These are phyloP conservation scores for Phrynosoma blainvillii DNA, from an alignment of 2,113 vertebrate genomes.

Conservation along the genomic window DNA sequence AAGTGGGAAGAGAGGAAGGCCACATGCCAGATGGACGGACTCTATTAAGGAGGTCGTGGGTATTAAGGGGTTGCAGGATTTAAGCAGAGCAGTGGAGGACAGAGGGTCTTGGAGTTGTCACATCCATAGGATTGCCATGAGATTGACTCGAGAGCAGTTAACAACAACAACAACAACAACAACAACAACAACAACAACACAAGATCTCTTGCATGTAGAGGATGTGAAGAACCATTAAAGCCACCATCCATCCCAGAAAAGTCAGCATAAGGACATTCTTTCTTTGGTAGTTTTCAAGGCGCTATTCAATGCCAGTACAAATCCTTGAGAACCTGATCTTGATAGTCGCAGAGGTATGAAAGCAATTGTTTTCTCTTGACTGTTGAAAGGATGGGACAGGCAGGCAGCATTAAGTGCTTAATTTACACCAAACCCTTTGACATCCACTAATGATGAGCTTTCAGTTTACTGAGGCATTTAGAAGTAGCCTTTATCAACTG, in stretches of 20 bases:
- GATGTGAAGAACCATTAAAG: neutral
- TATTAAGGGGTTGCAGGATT: too few relatives aligned
- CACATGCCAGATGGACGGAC: too few relatives aligned
- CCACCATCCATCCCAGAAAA: neutral
- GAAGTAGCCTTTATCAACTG: conserved; percentile 19
- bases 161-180: too few relatives aligned
- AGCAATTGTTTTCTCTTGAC: neutral
- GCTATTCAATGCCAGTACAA: neutral
- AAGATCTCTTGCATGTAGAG: neutral
- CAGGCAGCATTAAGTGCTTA: neutral
- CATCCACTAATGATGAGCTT: conserved; percentile 11
- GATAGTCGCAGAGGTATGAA: neutral
- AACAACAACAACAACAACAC: too few relatives aligned
- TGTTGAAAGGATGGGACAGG: neutral
- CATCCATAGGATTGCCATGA: too few relatives aligned
- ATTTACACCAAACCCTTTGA: conserved; percentile 2
- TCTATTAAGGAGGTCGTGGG: too few relatives aligned
- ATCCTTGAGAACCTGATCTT: neutral
- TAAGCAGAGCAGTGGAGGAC: too few relatives aligned
- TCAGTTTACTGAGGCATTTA: conserved; percentile 1
- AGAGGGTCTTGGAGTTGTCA: too few relatives aligned
- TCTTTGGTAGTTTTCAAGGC: neutral
- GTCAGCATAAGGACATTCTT: neutral
- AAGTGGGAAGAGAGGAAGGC: too few relatives aligned
- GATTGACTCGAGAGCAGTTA: too few relatives aligned